Conservation (phyloP, 2,888 invertebrate genomes). For the Sericinus montela region DNA sequence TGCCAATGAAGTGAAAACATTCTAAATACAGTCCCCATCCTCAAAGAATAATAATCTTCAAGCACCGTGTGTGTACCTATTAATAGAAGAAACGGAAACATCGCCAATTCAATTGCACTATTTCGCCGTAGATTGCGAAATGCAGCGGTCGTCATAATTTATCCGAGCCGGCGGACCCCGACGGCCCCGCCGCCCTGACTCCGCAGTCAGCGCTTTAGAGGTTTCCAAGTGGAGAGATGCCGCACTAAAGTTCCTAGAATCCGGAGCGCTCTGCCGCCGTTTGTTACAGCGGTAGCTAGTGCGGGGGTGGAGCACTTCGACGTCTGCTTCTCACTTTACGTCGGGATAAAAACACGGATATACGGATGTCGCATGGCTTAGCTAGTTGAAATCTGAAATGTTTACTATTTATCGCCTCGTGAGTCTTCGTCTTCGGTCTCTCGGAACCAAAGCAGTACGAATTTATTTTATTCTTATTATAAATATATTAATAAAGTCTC, state of each 20-base stretch:
- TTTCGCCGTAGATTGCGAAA: slow-evolving; percentile 66
- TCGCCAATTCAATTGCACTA: slow-evolving; percentile 66
- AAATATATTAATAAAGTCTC: too few relatives aligned
- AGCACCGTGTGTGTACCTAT: slow-evolving; percentile 24
- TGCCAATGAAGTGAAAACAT: background rate
- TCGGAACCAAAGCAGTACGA: background rate
- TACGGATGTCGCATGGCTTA: slow-evolving; percentile 26
- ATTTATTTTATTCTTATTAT: too few relatives aligned
- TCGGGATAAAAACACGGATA: slow-evolving; percentile 50
- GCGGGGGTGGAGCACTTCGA: slow-evolving; percentile 33
- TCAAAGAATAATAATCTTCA: background rate
- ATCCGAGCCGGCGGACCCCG: slow-evolving; percentile 67
- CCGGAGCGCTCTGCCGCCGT: slow-evolving; percentile 72
- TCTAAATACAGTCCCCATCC: slow-evolving; percentile 5
- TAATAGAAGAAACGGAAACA: slow-evolving; percentile 45
- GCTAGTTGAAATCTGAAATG: slow-evolving; percentile 22
- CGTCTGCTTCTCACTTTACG: slow-evolving; percentile 62
- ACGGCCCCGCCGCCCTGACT: slow-evolving; percentile 59
- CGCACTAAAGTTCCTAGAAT: slow-evolving; percentile 66
- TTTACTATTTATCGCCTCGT: background rate
- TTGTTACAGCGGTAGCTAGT: slow-evolving; percentile 29
- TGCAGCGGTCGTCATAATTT: slow-evolving; percentile 67
- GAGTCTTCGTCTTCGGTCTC: too few relatives aligned
- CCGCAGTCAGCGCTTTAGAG: slow-evolving; percentile 70
- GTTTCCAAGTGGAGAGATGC: slow-evolving; percentile 52